Evolutionary conservation across 1,140 invertebrate genomes (phyloP).

Genomic region (Calephelis virginiensis): DNA sequence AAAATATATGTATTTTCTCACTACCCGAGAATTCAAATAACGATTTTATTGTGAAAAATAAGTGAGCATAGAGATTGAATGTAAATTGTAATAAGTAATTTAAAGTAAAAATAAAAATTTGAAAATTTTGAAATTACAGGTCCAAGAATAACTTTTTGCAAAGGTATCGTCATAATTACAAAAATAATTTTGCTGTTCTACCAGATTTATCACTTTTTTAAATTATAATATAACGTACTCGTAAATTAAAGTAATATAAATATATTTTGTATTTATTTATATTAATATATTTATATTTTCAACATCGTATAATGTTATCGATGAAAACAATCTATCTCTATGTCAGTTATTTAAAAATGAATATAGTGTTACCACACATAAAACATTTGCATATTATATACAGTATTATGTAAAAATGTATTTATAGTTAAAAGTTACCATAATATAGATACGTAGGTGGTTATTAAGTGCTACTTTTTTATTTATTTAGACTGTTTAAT

Average conservation of each 20-base stretch:
- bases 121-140: too few species aligned
- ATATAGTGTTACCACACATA: conserved; percentile 2
- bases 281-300: too few species aligned
- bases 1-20: neutral
- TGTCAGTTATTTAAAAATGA: neutral
- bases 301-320: too few species aligned
- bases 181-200: too few species aligned
- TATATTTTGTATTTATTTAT: too few species aligned
- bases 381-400: conserved; percentile 12
- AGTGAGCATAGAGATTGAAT: neutral
- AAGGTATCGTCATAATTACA: too few species aligned
- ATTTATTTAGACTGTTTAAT: conserved; percentile 1
- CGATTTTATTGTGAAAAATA: neutral
- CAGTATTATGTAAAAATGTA: conserved; percentile 24
- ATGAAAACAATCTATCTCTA: neutral
- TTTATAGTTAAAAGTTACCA: conserved; percentile 29
- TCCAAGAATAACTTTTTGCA: too few species aligned
- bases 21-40: neutral
- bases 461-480: conserved; percentile 4
- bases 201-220: too few species aligned
- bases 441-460: conserved; percentile 20
- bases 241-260: too few species aligned
- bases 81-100: too few species aligned
- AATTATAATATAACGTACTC: too few species aligned
- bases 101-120: too few species aligned